A percentile compares a stretch with the other conserved stretches of the same genome.
These are phyloP conservation scores for Apodemia hepburni DNA, from an alignment of 2,888 invertebrate species.

Conservation along the genomic window DNA sequence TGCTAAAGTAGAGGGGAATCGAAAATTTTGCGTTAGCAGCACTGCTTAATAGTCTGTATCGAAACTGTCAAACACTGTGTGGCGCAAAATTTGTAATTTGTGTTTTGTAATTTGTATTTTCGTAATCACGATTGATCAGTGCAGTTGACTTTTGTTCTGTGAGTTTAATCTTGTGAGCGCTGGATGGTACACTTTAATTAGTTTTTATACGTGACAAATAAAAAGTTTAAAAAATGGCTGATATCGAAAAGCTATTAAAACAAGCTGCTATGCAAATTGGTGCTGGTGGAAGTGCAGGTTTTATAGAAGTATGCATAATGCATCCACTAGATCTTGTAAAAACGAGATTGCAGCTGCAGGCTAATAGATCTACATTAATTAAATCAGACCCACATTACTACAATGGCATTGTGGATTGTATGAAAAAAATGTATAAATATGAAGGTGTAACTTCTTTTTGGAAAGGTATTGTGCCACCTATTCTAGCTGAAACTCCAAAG, in stretches of 20 bases:
- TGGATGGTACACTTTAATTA: conserved; percentile 12
- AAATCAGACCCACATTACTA: conserved; percentile 82
- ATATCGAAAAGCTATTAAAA: conserved; percentile 73
- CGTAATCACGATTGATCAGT: neutral
- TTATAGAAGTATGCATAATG: conserved; percentile 97
- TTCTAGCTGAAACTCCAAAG: conserved; percentile 96
- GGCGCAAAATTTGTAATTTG: conserved; percentile 36
- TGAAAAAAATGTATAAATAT: conserved; percentile 91
- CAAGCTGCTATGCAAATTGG: conserved; percentile 90
- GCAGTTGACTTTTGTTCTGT: too few relatives aligned
- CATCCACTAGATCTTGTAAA: conserved; percentile 97
- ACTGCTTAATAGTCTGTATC: too few relatives aligned
- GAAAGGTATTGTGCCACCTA: conserved; percentile 96
- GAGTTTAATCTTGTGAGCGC: conserved; percentile 19
- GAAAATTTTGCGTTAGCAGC: too few relatives aligned
- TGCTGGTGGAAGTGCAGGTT: conserved; percentile 95
- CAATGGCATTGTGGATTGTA: conserved; percentile 91
- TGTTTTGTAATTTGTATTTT: neutral
- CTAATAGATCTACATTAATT: conserved; percentile 41
- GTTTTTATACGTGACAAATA: neutral
- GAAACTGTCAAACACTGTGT: neutral
- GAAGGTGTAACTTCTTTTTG: conserved; percentile 94
- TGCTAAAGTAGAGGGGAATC: too few relatives aligned
- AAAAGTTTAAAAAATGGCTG: conserved; percentile 49
- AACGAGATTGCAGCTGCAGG: conserved; percentile 83